Percentiles rank a stretch among this genome's conserved stretches.
These are phyloP conservation scores for Rhinogobio ventralis DNA, from an alignment of 2,797 vertebrate species.

Conservation along the genomic window DNA sequence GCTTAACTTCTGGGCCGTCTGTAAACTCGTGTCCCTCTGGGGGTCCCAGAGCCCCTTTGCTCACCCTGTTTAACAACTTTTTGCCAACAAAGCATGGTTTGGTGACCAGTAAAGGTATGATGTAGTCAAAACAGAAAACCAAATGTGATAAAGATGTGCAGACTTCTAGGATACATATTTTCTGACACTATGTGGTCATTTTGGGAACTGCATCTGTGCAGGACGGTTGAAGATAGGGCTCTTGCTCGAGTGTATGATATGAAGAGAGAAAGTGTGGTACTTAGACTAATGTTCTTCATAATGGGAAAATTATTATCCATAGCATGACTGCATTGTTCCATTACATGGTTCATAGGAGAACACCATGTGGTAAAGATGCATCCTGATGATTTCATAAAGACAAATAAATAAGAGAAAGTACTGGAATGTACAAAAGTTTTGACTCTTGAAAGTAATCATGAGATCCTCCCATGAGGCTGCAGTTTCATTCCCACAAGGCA, in stretches of 20 bases:
- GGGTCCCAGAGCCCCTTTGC: background rate
- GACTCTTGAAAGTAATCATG: slow-evolving; percentile 11
- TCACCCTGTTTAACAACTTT: background rate
- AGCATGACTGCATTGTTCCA: background rate
- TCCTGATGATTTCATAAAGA: background rate
- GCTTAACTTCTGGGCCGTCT: background rate
- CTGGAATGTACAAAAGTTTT: background rate
- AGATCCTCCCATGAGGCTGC: slow-evolving; percentile 1
- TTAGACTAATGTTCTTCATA: slow-evolving; percentile 19
- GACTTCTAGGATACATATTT: background rate
- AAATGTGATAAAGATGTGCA: background rate
- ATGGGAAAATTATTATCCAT: background rate
- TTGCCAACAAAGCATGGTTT: background rate
- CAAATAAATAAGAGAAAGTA: background rate
- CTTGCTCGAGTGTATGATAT: background rate
- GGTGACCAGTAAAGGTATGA: background rate
- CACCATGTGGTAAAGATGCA: slow-evolving; percentile 3
- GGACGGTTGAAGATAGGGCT: background rate
- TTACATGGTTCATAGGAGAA: background rate
- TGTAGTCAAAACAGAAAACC: background rate
- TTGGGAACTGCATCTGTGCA: background rate
- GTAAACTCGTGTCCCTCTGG: background rate
- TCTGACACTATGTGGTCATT: slow-evolving; percentile 45
- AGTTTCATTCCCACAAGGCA: slow-evolving; percentile 7
- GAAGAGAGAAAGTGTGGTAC: background rate